A percentile compares a stretch with the other conserved stretches of the same genome.
phyloP scores from a whole-genome alignment of 2,113 vertebrate species.

The Leptobrachium ailaonicum region DNA sequence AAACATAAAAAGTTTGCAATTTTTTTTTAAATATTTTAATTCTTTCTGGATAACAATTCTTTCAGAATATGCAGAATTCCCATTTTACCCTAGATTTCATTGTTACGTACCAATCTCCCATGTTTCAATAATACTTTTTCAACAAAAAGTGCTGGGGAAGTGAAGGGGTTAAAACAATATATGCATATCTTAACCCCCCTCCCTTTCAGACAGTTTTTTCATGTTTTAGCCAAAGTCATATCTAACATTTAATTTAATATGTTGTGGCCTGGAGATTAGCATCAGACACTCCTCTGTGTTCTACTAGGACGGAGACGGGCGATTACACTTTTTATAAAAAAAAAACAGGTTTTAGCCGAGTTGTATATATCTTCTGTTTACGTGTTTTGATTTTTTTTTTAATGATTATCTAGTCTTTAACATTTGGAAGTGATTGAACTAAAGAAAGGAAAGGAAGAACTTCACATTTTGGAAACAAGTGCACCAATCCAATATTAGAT shows the following conservation, averaged over 20 bases:
- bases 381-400: slow-evolving; percentile 6
- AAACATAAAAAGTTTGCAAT: too few relatives aligned
- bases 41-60: too few relatives aligned
- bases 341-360: neutral
- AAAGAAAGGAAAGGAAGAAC: neutral
- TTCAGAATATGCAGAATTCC: too few relatives aligned
- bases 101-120: too few relatives aligned
- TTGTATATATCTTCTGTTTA: neutral
- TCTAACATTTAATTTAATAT: neutral
- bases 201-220: neutral
- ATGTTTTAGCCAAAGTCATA: slow-evolving; percentile 4
- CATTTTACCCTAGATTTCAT: neutral
- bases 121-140: too few relatives aligned
- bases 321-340: neutral
- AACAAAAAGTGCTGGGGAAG: too few relatives aligned
- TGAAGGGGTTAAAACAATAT: neutral
- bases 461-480: neutral
- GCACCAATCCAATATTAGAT: neutral
- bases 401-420: slow-evolving; percentile 25
- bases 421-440: slow-evolving; percentile 29
- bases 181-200: neutral
- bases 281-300: neutral
- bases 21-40: too few relatives aligned
- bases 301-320: neutral
- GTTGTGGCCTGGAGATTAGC: neutral